phyloP scores from a whole-genome alignment of 2,113 vertebrate genomes.

The Hemibagrus wyckioides region DNA sequence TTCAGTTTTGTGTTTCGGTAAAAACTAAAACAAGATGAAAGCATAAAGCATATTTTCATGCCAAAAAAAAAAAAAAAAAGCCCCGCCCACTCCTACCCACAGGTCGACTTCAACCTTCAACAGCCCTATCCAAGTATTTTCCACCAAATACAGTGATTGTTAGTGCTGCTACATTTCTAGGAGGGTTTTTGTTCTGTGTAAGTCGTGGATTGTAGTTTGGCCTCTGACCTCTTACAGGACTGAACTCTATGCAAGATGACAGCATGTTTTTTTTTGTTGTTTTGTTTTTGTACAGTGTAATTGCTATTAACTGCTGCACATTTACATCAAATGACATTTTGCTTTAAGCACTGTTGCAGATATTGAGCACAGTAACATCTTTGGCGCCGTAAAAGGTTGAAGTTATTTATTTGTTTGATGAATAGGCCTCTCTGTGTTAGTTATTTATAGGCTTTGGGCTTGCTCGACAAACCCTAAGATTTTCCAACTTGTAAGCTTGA shows the following conservation, averaged over 20 bases:
- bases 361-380: background rate
- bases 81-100: accelerated
- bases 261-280: background rate
- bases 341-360: conserved; percentile 3
- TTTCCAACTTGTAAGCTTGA: background rate
- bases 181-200: background rate
- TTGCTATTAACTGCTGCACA: background rate
- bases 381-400: background rate
- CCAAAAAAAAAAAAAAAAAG: no score
- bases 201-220: background rate
- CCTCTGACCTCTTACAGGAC: background rate
- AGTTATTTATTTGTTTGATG: conserved; percentile 7
- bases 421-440: background rate
- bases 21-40: background rate
- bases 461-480: background rate
- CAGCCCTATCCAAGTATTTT: no score
- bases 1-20: background rate
- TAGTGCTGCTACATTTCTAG: background rate
- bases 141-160: background rate
- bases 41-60: background rate
- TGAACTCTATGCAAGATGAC: background rate
- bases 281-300: background rate
- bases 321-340: background rate
- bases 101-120: background rate
- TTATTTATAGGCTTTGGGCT: background rate